These are phyloP conservation scores for Bugula neritina DNA, from an alignment of 2,888 invertebrate genomes.

Conservation along the genomic window DNA sequence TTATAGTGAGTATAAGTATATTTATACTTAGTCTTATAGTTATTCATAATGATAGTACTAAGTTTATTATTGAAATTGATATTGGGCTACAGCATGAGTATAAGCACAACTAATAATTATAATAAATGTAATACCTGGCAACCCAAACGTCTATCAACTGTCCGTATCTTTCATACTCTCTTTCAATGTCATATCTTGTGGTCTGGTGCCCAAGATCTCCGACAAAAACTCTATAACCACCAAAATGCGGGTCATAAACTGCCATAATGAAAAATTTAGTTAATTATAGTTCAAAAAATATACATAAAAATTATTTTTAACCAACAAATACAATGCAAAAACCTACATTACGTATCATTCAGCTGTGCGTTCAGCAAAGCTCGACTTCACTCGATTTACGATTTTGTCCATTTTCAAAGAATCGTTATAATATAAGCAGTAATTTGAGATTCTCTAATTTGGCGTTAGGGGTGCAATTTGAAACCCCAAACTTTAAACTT, in stretches of 20 bases:
- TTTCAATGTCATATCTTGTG: constrained; percentile 44
- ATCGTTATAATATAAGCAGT: too few species aligned
- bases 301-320: neutral
- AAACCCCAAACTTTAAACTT: too few species aligned
- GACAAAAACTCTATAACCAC: constrained; percentile 47
- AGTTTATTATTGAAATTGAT: too few species aligned
- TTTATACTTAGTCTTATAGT: too few species aligned
- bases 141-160: constrained; percentile 48
- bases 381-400: neutral
- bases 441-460: too few species aligned
- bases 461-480: too few species aligned
- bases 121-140: too few species aligned
- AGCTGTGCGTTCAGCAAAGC: neutral
- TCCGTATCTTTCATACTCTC: constrained; percentile 43
- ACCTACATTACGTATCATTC: neutral
- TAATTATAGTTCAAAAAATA: neutral
- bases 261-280: constrained; percentile 27
- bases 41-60: too few species aligned
- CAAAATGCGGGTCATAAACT: constrained; percentile 32
- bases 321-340: neutral
- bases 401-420: too few species aligned
- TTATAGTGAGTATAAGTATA: neutral
- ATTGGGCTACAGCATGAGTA: too few species aligned
- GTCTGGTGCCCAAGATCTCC: constrained; percentile 46
- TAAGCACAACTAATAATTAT: too few species aligned